Evolutionary conservation across 2,888 invertebrate genomes (phyloP).

Genomic region (Allacma fusca): DNA sequence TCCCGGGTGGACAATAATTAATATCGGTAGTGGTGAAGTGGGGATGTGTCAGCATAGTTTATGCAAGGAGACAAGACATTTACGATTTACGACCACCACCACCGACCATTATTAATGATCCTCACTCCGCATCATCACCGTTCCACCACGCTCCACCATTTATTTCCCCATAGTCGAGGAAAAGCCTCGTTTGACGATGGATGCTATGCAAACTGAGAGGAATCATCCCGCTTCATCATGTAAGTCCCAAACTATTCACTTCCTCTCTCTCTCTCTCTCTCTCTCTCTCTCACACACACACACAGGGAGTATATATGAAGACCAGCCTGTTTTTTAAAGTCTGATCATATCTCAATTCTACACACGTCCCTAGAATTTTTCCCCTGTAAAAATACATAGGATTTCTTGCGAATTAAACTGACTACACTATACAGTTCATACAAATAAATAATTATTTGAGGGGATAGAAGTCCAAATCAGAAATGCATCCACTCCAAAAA

Average conservation of each 20-base stretch:
- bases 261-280: background rate
- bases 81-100: constrained; percentile 57
- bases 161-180: constrained; percentile 31
- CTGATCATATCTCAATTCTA: background rate
- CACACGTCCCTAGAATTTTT: background rate
- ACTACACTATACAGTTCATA: too few relatives aligned
- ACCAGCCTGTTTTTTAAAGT: background rate
- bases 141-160: constrained; percentile 55
- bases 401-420: too few relatives aligned
- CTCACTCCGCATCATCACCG: constrained; percentile 47
- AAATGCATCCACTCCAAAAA: too few relatives aligned
- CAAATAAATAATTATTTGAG: too few relatives aligned
- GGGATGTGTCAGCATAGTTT: constrained; percentile 59
- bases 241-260: background rate
- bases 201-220: constrained; percentile 3
- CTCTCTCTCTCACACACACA: background rate
- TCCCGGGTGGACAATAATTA: constrained; percentile 62
- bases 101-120: constrained; percentile 59
- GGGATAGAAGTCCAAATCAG: too few relatives aligned
- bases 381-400: background rate
- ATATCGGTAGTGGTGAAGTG: constrained; percentile 60
- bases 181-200: constrained; percentile 2
- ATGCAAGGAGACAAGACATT: constrained; percentile 51
- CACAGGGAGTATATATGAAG: too few relatives aligned
- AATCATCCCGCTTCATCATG: background rate